Evolutionary conservation across 1,140 invertebrate genomes (phyloP).

Genomic region (Temnothorax longispinosus): DNA sequence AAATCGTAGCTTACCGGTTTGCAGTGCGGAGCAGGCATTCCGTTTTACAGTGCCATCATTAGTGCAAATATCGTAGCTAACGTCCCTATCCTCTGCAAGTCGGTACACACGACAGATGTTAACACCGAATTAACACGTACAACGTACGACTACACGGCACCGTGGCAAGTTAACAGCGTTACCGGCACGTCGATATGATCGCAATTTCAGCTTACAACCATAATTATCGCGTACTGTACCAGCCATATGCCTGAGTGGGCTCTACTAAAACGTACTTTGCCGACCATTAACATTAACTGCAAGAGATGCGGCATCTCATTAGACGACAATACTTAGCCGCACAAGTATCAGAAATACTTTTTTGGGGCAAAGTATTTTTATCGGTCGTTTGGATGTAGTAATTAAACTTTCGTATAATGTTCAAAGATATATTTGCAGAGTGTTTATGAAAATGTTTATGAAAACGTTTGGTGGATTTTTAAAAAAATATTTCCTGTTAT

Average conservation of each 20-base stretch:
- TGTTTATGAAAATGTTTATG: no score
- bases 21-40: neutral
- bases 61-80: constrained; percentile 51
- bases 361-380: neutral
- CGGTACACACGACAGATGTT: constrained; percentile 65
- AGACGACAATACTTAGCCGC: neutral
- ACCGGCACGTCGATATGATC: constrained; percentile 70
- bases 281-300: constrained; percentile 68
- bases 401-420: neutral
- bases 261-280: constrained; percentile 67
- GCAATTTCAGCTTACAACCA: constrained; percentile 75
- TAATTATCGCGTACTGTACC: constrained; percentile 71
- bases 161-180: constrained; percentile 68
- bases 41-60: constrained; percentile 57
- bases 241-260: constrained; percentile 50
- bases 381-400: neutral
- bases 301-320: constrained; percentile 22
- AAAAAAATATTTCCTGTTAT: neutral
- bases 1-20: constrained; percentile 33
- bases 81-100: constrained; percentile 46
- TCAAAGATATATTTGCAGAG: neutral
- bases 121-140: constrained; percentile 70
- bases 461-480: neutral
- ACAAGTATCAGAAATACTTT: neutral
- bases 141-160: constrained; percentile 32